Evolutionary conservation across 2,113 vertebrate species (phyloP).

Genomic region (Elaphurus davidianus): DNA sequence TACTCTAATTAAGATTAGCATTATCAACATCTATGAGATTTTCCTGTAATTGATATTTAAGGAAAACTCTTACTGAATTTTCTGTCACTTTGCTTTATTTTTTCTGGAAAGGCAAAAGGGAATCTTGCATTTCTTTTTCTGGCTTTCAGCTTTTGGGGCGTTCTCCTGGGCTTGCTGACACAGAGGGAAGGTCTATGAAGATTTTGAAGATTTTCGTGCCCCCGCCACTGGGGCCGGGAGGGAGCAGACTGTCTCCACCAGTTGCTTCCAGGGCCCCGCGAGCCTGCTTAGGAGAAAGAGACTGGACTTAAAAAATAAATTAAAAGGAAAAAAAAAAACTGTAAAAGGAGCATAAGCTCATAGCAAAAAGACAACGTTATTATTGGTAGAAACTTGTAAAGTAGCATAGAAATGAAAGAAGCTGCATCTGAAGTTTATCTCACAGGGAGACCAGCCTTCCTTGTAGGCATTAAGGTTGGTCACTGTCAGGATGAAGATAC

Average conservation of each 20-base stretch:
- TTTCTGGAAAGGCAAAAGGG: not conserved
- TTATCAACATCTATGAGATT: not conserved
- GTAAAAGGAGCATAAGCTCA: not conserved
- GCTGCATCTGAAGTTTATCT: not conserved
- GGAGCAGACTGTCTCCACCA: no score
- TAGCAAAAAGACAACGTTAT: not conserved
- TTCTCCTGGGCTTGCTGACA: not conserved
- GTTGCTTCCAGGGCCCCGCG: not conserved
- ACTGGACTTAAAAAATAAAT: not conserved
- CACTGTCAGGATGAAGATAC: rapidly evolving
- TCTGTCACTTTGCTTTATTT: not conserved
- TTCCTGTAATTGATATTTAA: slow-evolving; percentile 34
- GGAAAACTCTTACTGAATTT: not conserved
- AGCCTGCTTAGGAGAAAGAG: not conserved
- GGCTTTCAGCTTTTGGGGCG: no score
- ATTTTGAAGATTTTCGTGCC: not conserved
- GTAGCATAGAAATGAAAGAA: not conserved
- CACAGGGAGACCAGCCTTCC: not conserved
- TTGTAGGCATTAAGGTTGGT: not conserved
- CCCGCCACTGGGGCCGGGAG: no score
- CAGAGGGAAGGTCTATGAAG: not conserved
- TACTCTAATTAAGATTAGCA: slow-evolving; percentile 1
- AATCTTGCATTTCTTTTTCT: not conserved
- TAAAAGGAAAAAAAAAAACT: not conserved
- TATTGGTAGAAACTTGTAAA: not conserved